phyloP scores from a whole-genome alignment of 2,888 invertebrate species.

The Autographa gamma region DNA sequence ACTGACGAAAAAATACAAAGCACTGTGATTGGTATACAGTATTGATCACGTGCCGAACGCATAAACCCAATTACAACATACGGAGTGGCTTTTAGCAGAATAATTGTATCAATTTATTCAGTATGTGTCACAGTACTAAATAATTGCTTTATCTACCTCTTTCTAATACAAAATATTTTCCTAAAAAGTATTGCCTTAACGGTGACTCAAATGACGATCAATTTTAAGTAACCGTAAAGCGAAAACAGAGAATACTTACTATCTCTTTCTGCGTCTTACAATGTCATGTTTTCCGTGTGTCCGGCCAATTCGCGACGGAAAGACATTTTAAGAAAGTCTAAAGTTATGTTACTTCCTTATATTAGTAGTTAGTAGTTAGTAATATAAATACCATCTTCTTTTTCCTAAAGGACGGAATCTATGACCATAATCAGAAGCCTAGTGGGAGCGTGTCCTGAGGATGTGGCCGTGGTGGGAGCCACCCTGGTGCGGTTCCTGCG shows the following conservation, averaged over 20 bases:
- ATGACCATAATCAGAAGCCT: slow-evolving; percentile 92
- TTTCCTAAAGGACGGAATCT: slow-evolving; percentile 92
- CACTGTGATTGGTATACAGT: background rate
- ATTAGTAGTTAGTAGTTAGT: background rate
- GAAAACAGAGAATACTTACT: too few species aligned
- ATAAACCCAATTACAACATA: background rate
- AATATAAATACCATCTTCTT: background rate
- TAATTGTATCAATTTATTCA: slow-evolving; percentile 2
- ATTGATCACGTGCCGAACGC: slow-evolving; percentile 18
- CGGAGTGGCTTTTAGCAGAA: background rate
- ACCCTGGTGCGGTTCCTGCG: slow-evolving; percentile 94
- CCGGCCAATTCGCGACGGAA: background rate
- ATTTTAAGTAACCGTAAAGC: background rate
- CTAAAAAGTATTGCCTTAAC: background rate
- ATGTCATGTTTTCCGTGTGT: too few species aligned
- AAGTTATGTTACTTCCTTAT: too few species aligned
- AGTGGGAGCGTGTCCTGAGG: slow-evolving; percentile 94
- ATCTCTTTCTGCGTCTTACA: too few species aligned
- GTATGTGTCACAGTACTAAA: background rate
- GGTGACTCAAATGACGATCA: background rate
- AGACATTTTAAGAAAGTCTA: too few species aligned
- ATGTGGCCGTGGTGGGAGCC: slow-evolving; percentile 93
- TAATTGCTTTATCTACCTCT: background rate
- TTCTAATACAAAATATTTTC: background rate
- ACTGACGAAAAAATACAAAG: background rate